Percentiles rank a stretch among this genome's conserved stretches.
Conservation (phyloP, 2,888 invertebrate species). For the Drosophila aldrichi region DNA sequence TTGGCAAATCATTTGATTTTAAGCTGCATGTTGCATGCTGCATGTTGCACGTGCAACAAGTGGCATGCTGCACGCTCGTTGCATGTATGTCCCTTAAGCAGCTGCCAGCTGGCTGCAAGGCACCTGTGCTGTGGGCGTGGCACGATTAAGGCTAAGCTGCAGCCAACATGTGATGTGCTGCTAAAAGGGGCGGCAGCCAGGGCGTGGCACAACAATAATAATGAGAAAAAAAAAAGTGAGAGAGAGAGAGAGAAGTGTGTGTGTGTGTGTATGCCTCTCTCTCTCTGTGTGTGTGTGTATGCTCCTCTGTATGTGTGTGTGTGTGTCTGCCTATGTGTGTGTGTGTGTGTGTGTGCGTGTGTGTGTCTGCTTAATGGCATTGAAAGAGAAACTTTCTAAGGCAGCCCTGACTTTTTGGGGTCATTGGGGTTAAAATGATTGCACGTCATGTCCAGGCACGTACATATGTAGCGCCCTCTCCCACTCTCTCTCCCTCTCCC, state of each 20-base stretch:
- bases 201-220: constrained; percentile 7
- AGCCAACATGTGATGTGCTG: neutral
- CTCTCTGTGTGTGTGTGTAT: neutral
- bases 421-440: constrained; percentile 74
- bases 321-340: no score
- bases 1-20: constrained; percentile 19
- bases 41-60: constrained; percentile 2
- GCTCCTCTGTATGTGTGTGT: neutral
- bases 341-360: neutral
- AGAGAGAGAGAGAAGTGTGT: neutral
- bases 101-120: neutral
- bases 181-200: neutral
- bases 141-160: neutral
- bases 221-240: neutral
- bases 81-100: no score
- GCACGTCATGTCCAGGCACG: constrained; percentile 59
- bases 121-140: neutral
- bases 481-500: neutral
- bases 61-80: neutral
- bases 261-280: no score
- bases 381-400: constrained; percentile 51
- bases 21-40: neutral
- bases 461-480: constrained; percentile 9
- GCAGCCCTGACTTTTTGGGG: constrained; percentile 55
- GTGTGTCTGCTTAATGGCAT: constrained; percentile 59